Evolutionary conservation across 2,797 vertebrate genomes (phyloP).

Genomic region (Urophycis tenuis): DNA sequence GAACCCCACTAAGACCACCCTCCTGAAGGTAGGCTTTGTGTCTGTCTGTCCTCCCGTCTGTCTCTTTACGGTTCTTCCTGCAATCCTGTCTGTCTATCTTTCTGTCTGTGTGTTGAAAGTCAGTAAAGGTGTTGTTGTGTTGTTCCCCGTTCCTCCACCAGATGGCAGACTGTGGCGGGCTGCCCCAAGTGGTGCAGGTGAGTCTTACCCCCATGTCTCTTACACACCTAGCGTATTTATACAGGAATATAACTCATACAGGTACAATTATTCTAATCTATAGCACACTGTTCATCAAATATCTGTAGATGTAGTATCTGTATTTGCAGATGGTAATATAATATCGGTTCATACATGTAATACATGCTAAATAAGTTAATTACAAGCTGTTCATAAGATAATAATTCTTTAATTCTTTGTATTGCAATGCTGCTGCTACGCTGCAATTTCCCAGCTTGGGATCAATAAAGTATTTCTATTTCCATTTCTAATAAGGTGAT

Average conservation of each 20-base stretch:
- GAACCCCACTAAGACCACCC: slow-evolving; percentile 87
- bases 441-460: too few species aligned
- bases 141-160: slow-evolving; percentile 43
- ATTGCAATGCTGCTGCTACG: too few species aligned
- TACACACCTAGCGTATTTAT: not conserved
- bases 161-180: slow-evolving; percentile 95
- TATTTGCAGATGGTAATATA: not conserved
- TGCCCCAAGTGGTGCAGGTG: slow-evolving; percentile 94
- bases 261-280: not conserved
- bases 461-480: too few species aligned
- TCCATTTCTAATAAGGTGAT: not conserved
- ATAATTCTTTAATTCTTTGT: too few species aligned
- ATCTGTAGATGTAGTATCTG: not conserved
- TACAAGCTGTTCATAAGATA: too few species aligned
- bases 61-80: too few species aligned
- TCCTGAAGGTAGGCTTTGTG: slow-evolving; percentile 78
- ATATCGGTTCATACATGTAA: not conserved
- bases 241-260: not conserved
- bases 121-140: not conserved
- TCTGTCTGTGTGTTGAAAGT: not conserved
- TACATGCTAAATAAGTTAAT: too few species aligned
- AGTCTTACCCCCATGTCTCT: slow-evolving; percentile 41
- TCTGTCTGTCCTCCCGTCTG: not conserved
- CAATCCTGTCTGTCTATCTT: not conserved
- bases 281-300: not conserved